A percentile compares a stretch with the other conserved stretches of the same genome.
Conservation (phyloP, 2,113 vertebrate species). For the Turdus rufiventris region DNA sequence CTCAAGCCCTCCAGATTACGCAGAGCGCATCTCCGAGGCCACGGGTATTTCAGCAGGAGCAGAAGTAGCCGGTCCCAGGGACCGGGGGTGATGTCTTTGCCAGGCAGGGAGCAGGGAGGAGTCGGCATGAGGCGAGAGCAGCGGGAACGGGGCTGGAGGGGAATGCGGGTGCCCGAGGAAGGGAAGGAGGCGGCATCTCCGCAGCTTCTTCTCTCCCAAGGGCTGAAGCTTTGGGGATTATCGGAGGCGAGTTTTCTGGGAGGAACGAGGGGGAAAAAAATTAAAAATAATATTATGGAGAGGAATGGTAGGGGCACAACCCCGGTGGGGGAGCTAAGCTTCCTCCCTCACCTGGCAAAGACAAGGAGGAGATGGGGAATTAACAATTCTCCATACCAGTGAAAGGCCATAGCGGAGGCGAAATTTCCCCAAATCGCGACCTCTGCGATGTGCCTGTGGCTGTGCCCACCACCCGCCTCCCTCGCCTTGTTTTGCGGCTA, state of each 20-base stretch:
- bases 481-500: background rate
- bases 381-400: background rate
- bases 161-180: background rate
- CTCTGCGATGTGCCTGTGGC: background rate
- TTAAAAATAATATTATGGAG: fast-evolving
- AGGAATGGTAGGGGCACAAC: background rate
- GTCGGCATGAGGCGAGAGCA: background rate
- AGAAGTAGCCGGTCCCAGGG: background rate
- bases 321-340: background rate
- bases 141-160: background rate
- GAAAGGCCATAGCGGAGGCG: background rate
- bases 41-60: background rate
- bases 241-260: background rate
- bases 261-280: fast-evolving
- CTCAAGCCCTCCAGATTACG: background rate
- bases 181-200: background rate
- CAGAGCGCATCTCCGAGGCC: background rate
- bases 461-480: background rate
- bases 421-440: background rate
- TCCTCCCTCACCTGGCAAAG: background rate
- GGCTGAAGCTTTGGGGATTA: background rate
- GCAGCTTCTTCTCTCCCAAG: background rate
- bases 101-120: background rate
- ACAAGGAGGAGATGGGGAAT: background rate
- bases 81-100: background rate